Conservation (phyloP, 2,797 vertebrate genomes). For the Eulemur mongoz region DNA sequence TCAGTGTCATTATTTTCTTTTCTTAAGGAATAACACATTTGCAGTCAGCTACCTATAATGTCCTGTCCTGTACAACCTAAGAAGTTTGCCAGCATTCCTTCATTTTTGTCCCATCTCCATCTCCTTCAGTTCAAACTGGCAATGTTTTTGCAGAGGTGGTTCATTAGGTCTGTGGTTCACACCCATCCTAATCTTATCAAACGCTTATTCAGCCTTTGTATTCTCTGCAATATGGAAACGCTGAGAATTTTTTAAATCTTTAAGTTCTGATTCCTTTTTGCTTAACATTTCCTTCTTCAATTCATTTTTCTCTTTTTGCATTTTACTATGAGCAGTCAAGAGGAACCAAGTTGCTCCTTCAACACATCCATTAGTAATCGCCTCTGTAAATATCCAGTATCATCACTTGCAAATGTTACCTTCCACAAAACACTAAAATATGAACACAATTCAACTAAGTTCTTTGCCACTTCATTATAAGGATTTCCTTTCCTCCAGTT, state of each 20-base stretch:
- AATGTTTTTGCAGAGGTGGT: background rate
- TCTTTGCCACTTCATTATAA: background rate
- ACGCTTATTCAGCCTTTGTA: fast-evolving
- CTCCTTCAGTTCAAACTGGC: background rate
- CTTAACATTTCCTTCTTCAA: background rate
- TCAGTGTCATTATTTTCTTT: background rate
- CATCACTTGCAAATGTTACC: background rate
- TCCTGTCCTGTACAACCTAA: background rate
- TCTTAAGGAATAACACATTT: background rate
- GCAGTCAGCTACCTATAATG: background rate
- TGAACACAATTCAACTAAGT: background rate
- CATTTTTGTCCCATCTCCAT: background rate
- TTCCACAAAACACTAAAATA: background rate
- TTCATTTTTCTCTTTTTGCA: background rate
- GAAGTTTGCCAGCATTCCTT: background rate
- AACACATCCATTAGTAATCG: background rate
- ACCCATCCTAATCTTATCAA: background rate
- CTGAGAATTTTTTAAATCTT: background rate
- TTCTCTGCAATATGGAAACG: background rate
- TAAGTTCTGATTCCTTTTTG: background rate
- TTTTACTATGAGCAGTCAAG: background rate
- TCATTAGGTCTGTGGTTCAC: background rate
- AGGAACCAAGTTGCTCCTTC: background rate
- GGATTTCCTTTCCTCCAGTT: background rate
- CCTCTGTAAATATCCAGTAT: background rate